Percentiles rank a stretch among this genome's conserved stretches.
phyloP scores from a whole-genome alignment of 2,888 invertebrate genomes.

The Apotomis betuletana region DNA sequence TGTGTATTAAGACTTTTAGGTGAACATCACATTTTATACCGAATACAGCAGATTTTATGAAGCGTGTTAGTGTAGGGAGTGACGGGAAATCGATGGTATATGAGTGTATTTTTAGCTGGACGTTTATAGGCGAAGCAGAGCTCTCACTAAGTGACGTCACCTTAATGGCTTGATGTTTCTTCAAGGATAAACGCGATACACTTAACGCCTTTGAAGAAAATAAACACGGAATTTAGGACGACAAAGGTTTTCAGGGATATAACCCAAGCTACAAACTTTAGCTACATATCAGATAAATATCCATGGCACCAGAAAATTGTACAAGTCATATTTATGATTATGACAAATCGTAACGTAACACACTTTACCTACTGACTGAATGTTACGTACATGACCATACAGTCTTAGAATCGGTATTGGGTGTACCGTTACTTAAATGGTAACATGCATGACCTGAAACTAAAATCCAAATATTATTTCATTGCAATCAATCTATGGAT shows the following conservation, averaged over 20 bases:
- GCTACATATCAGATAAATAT: too few relatives aligned
- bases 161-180: constrained; percentile 34
- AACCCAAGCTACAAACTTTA: too few relatives aligned
- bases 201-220: constrained; percentile 24
- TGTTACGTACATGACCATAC: too few relatives aligned
- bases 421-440: too few relatives aligned
- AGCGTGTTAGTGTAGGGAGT: constrained; percentile 30
- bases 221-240: constrained; percentile 16
- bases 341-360: too few relatives aligned
- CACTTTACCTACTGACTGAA: too few relatives aligned
- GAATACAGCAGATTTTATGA: constrained; percentile 28
- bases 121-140: constrained; percentile 32
- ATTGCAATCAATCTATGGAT: too few relatives aligned
- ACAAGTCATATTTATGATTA: too few relatives aligned
- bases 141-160: constrained; percentile 34
- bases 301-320: too few relatives aligned
- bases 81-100: constrained; percentile 36
- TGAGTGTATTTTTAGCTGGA: constrained; percentile 32
- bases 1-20: not conserved
- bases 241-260: not conserved
- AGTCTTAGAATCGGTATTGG: too few relatives aligned
- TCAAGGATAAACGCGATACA: constrained; percentile 25
- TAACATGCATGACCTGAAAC: too few relatives aligned
- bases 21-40: not conserved
- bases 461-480: too few relatives aligned